Base-by-base conservation (phyloP, 30 jellyfish, hydroid and myxozoan genomes). In the Cassiopea xamachana region DNA sequence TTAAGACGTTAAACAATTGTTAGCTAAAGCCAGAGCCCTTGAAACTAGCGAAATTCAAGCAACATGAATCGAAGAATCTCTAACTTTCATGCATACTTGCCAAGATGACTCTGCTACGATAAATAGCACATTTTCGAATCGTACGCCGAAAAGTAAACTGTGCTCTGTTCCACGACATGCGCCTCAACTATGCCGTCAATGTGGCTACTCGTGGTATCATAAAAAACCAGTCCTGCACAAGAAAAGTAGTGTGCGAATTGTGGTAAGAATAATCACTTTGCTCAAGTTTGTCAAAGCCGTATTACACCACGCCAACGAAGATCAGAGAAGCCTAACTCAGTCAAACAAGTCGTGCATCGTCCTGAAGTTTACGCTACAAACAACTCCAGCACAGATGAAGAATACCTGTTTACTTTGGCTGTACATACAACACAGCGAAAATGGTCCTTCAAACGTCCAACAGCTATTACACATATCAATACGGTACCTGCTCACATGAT, bases 221-320 rank as follows among this genome's bases (percentile, higher is more conserved):
- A 45, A 48, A 59, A 79, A 45, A 6, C 87, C 60, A 39, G 87
- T 70, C 79, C 87, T 43, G 87, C 87, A 69, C 51, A 79, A 79
- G 79, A 79, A 44, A 48, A 79, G 49, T 8, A 45, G 18, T 79
- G 87, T 48, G 78, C 87, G 43, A 79, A 45, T 39, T 79, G 87
- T 48, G 87, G 87, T 2, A 45, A 18, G 49, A 47, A 79, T 48
- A 79, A 79, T 47, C 87, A 79, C 17, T 79, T 79, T 48, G 87
- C 87, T 55, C 87, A 79, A 79, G 87, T 79, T 79, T 79, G 87
- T 44, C 87, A 17, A 9, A 79, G 87, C 60, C 87, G 75, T 48
- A 45, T 70, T 48, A 47, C 87, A 45, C 17, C 64, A 55, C 64
- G 64, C 64, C 64, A 55, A 55, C 64, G 64, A 55, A 55, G 64